These are phyloP conservation scores for Dolichoris vasculosae DNA, from an alignment of 1,140 invertebrate genomes.

Conservation along the genomic window DNA sequence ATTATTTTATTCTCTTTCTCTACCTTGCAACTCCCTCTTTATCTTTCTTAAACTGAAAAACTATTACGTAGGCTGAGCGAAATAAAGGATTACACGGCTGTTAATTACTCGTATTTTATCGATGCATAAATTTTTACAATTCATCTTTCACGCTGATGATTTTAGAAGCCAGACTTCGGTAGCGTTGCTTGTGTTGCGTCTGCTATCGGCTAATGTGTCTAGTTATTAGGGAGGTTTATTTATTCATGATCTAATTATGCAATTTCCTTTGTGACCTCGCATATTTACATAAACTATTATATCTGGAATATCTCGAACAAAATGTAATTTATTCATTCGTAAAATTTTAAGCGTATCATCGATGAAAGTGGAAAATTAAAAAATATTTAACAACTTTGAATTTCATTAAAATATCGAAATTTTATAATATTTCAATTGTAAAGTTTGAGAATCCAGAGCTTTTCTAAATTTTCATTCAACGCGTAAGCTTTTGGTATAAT, in stretches of 20 bases:
- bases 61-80: no score
- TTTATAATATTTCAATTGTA: neutral
- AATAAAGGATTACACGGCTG: no score
- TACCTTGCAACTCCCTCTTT: neutral
- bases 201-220: neutral
- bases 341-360: neutral
- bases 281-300: neutral
- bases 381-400: neutral
- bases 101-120: neutral
- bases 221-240: neutral
- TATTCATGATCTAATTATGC: neutral
- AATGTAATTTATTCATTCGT: neutral
- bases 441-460: no score
- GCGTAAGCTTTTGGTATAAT: no score
- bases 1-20: neutral
- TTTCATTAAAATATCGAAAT: neutral
- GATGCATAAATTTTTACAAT: neutral
- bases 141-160: neutral
- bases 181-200: neutral
- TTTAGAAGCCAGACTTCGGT: neutral
- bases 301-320: neutral
- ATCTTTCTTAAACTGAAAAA: no score
- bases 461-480: no score
- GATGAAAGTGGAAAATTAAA: neutral
- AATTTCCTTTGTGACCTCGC: neutral